These are phyloP conservation scores for Matsumyia berberina DNA, from an alignment of 2,888 invertebrate genomes.

Conservation along the genomic window DNA sequence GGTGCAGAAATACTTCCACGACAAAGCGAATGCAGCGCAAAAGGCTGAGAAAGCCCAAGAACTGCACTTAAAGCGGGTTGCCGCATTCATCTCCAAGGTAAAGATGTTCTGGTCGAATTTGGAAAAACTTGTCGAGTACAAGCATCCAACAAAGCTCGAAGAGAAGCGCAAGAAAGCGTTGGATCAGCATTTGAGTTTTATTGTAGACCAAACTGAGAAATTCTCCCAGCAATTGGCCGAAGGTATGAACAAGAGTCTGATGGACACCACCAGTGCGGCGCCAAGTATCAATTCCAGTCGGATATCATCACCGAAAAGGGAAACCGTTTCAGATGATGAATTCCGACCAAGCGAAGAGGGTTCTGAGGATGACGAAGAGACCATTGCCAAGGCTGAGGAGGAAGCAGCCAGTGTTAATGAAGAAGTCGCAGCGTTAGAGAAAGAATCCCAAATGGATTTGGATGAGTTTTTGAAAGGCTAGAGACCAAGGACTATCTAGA, in stretches of 20 bases:
- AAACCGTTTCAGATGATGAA: constrained; percentile 87
- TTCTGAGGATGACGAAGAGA: constrained; percentile 96
- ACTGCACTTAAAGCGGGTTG: constrained; percentile 92
- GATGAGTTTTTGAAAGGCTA: constrained; percentile 93
- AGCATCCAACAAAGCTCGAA: constrained; percentile 95
- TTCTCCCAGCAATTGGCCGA: constrained; percentile 96
- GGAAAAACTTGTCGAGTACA: constrained; percentile 98
- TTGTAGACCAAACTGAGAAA: constrained; percentile 99
- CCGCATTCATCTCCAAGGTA: constrained; percentile 95
- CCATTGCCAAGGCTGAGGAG: constrained; percentile 94
- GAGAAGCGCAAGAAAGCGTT: constrained; percentile 97
- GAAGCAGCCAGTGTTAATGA: constrained; percentile 86
- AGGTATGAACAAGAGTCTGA: constrained; percentile 89
- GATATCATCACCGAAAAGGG: constrained; percentile 84
- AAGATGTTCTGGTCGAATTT: constrained; percentile 98
- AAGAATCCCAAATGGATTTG: constrained; percentile 94
- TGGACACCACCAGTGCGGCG: constrained; percentile 80
- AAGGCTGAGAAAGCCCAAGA: constrained; percentile 97
- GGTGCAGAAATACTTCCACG: constrained; percentile 96
- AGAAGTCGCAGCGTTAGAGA: constrained; percentile 93
- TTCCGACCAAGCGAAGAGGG: constrained; percentile 91
- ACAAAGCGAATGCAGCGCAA: constrained; percentile 94
- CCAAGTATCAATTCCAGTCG: constrained; percentile 85
- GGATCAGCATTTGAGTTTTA: constrained; percentile 98
- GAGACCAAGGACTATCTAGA: constrained; percentile 93